Evolutionary conservation across 2,113 vertebrate genomes (phyloP).

Genomic region (Spilogale gracilis): DNA sequence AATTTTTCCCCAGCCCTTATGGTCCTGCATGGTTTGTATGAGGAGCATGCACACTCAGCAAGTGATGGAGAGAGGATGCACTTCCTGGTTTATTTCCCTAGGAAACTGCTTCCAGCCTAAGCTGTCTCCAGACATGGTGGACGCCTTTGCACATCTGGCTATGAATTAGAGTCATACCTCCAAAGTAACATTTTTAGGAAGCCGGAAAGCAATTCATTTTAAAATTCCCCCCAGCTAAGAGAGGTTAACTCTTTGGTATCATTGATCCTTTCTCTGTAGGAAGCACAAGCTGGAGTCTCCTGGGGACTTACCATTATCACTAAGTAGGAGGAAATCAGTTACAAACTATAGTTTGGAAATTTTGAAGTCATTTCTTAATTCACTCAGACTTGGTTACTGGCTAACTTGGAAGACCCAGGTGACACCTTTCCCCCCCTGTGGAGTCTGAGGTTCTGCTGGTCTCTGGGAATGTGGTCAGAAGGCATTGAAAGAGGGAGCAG

Average conservation of each 20-base stretch:
- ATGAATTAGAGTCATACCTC: not conserved
- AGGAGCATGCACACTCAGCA: rapidly evolving
- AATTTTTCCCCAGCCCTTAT: not conserved
- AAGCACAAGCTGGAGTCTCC: not conserved
- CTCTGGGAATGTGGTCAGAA: not conserved
- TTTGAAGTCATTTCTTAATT: not conserved
- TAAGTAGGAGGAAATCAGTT: not conserved
- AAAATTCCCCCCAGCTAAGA: not conserved
- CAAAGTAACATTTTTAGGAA: not conserved
- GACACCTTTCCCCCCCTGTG: not conserved
- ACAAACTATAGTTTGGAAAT: not conserved
- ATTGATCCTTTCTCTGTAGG: not conserved
- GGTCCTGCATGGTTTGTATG: not conserved
- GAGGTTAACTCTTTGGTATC: not conserved
- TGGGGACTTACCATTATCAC: not conserved
- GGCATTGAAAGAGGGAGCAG: too few relatives aligned
- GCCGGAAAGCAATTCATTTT: not conserved
- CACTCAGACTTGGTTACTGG: not conserved
- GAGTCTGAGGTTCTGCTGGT: not conserved
- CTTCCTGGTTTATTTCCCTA: not conserved
- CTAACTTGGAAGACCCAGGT: not conserved
- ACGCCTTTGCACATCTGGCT: not conserved
- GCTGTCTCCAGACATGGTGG: not conserved
- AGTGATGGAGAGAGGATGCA: not conserved
- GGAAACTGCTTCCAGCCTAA: not conserved